Conservation (phyloP, 1,140 invertebrate species). For the Tenebrio molitor region DNA sequence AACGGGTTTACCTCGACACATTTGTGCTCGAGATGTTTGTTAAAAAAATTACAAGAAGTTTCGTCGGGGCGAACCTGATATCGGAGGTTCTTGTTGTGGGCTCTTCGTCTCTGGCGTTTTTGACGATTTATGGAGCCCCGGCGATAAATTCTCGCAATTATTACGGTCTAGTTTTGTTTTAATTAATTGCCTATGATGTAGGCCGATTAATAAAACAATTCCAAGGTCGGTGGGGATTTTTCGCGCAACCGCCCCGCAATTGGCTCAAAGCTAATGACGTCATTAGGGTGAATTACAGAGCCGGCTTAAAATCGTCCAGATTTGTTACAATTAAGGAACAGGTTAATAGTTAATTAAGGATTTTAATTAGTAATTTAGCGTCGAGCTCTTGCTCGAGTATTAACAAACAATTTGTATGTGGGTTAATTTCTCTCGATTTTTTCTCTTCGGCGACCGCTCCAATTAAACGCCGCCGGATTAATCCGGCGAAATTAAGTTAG, state of each 20-base stretch:
- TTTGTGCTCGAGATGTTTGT: background rate
- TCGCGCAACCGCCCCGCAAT: background rate
- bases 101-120: slow-evolving; percentile 4
- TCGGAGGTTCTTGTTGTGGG: slow-evolving; percentile 7
- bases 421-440: slow-evolving; percentile 32
- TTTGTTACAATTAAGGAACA: slow-evolving; percentile 39
- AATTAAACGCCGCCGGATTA: slow-evolving; percentile 19
- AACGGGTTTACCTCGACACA: background rate
- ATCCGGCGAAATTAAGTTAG: slow-evolving; percentile 14
- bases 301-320: slow-evolving; percentile 34
- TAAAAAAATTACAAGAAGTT: background rate
- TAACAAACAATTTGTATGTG: slow-evolving; percentile 38
- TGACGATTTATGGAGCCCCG: slow-evolving; percentile 16
- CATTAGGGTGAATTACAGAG: slow-evolving; percentile 34
- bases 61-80: background rate
- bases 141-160: slow-evolving; percentile 33
- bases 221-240: slow-evolving; percentile 1
- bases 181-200: slow-evolving; percentile 31
- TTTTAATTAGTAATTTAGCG: slow-evolving; percentile 40
- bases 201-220: slow-evolving; percentile 35
- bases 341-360: slow-evolving; percentile 40
- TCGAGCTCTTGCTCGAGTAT: slow-evolving; percentile 30
- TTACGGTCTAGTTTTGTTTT: slow-evolving; percentile 33
- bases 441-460: background rate
- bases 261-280: slow-evolving; percentile 25